phyloP scores from a whole-genome alignment of 2,113 vertebrate species.

The Forbesichthys papilliferus region DNA sequence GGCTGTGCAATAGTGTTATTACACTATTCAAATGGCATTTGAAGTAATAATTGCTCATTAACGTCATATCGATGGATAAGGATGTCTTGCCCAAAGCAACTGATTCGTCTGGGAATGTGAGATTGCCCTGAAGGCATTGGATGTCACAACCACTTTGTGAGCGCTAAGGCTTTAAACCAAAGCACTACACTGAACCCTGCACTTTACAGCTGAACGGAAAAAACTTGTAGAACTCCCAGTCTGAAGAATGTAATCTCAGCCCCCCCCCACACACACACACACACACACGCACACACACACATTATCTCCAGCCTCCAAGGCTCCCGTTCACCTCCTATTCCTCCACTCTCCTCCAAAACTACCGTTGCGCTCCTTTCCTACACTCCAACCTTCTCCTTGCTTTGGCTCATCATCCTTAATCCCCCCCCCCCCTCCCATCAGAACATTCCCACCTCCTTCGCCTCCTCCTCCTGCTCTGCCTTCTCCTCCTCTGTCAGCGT shows the following conservation, averaged over 20 bases:
- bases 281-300: background rate
- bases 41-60: background rate
- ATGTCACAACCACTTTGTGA: background rate
- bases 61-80: background rate
- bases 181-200: background rate
- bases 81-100: background rate
- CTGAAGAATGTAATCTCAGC: conserved; percentile 40
- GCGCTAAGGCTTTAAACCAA: background rate
- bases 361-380: background rate
- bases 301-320: conserved; percentile 21
- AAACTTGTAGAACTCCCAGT: conserved; percentile 29
- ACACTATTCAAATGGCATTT: background rate
- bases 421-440: background rate
- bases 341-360: background rate
- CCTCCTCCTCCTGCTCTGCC: background rate
- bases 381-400: conserved; percentile 18
- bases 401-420: background rate
- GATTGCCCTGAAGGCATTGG: background rate
- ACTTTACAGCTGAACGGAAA: conserved; percentile 18
- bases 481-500: background rate
- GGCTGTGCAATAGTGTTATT: background rate
- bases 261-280: background rate
- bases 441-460: background rate
- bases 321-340: conserved; percentile 23
- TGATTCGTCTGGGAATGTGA: background rate